Evolutionary conservation across 2,113 vertebrate genomes (phyloP), one percentile per base, ranked within the genome.

Genomic region (Balaeniceps rex): DNA sequence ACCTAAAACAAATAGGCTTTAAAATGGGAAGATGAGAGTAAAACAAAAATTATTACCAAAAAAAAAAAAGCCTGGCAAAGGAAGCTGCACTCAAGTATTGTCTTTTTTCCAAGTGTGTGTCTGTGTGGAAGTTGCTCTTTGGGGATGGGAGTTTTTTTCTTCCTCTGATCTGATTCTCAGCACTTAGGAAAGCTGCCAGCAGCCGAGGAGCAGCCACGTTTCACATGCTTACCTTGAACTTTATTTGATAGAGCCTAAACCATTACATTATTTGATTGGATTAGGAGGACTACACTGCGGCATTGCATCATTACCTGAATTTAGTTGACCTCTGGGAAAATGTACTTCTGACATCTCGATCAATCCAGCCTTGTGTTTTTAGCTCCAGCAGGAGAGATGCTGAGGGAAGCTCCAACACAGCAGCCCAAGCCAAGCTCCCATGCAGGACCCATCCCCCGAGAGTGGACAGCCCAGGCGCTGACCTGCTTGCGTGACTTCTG

Each of bases 141-240:
- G 63, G 82, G 76, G 58, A 89, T 55, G 25, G 29, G 47, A 91
- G 36, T 4, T 76, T 94, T 91, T 93, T 90, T 55, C 34, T 89
- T 76, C 46, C 42, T 75, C 60, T 90, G 78, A 90, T 95, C 74
- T 70, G 79, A 87, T 90, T 86, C 61, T 79, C 65, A 80, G 86
- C 66, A 71, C 64, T 95, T 91, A 88, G 88, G 96, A 96, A 94
- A 94, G 71, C 63, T 95, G 95, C 96, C 97, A 97, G 60, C n/a
- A 91, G 64, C 81, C 4, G 4, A 88, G 52, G 34, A 93, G 52
- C n/a, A 75, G 92, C 68, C 65, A 78, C 49, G 6, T 95, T 94
- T 96, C 86, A 88, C 86, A 44, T 81, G 55, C 93, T 89, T 93
- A 71, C 90, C 90, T 94, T 94, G 87, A 97, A 90, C 78, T 93